Evolutionary conservation across 1,140 invertebrate species (phyloP).

Genomic region (Lordiphosa stackelbergi): DNA sequence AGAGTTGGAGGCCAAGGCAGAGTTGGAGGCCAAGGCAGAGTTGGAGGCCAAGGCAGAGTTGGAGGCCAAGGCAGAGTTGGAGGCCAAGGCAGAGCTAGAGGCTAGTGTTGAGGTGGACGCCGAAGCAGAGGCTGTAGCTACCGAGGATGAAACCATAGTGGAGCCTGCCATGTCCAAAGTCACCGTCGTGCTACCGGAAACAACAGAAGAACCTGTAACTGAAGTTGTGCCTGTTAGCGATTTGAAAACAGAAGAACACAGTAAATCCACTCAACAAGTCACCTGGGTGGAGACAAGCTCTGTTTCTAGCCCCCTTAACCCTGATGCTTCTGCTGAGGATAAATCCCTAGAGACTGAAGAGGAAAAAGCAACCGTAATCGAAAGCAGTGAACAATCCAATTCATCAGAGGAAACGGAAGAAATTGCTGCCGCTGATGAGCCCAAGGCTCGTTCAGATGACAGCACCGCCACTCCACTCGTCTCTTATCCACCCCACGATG

Average conservation of each 20-base stretch:
- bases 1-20: background rate
- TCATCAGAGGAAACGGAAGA: slow-evolving; percentile 8
- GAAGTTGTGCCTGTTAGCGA: slow-evolving; percentile 5
- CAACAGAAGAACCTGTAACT: slow-evolving; percentile 9
- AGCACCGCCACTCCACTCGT: slow-evolving; percentile 63
- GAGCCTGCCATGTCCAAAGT: slow-evolving; percentile 6
- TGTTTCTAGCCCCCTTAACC: slow-evolving; percentile 2
- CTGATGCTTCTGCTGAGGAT: background rate
- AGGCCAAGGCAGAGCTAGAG: background rate
- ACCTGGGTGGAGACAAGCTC: background rate
- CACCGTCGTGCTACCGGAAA: background rate
- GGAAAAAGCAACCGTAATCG: background rate
- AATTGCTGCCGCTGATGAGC: slow-evolving; percentile 21
- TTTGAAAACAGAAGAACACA: background rate
- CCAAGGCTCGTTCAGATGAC: slow-evolving; percentile 40
- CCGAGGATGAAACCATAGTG: slow-evolving; percentile 13
- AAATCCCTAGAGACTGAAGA: slow-evolving; percentile 5
- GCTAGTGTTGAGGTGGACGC: slow-evolving; percentile 11
- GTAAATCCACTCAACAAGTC: too few relatives aligned
- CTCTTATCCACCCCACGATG: slow-evolving; percentile 59
- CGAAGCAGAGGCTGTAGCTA: slow-evolving; percentile 3
- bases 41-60: background rate
- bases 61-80: slow-evolving; percentile 1
- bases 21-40: background rate
- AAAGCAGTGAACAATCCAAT: background rate